These are phyloP conservation scores for Phymorhynchus buccinoides DNA, from an alignment of 1,140 invertebrate genomes.

Conservation along the genomic window DNA sequence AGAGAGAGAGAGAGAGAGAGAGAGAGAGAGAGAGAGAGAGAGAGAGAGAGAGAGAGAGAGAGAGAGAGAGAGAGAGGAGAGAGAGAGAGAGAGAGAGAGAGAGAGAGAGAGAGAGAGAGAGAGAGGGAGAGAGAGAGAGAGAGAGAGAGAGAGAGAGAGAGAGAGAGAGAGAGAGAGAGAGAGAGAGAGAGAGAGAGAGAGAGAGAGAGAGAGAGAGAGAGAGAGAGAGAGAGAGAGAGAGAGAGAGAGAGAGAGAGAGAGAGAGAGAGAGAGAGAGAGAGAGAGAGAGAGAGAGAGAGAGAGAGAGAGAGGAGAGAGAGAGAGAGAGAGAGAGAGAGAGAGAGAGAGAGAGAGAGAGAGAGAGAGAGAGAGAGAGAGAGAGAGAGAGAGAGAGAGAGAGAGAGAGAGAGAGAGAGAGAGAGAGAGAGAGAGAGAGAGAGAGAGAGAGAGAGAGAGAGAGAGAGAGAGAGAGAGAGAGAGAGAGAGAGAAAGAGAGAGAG, in stretches of 20 bases:
- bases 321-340: too few species aligned
- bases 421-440: background rate
- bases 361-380: too few species aligned
- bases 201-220: background rate
- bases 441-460: background rate
- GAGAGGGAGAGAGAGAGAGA: conserved; percentile 25
- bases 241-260: background rate
- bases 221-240: background rate
- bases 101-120: background rate
- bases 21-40: too few species aligned
- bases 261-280: background rate
- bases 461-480: conserved; percentile 11
- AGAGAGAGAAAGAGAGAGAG: conserved; percentile 24
- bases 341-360: background rate
- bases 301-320: too few species aligned
- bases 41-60: conserved; percentile 1
- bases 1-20: background rate
- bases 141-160: conserved; percentile 5
- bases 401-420: too few species aligned
- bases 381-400: background rate
- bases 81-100: conserved; percentile 15
- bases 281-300: background rate
- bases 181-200: too few species aligned
- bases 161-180: background rate
- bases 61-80: conserved; percentile 25